Conservation (phyloP, 2,888 invertebrate genomes). For the Euphydryas editha region DNA sequence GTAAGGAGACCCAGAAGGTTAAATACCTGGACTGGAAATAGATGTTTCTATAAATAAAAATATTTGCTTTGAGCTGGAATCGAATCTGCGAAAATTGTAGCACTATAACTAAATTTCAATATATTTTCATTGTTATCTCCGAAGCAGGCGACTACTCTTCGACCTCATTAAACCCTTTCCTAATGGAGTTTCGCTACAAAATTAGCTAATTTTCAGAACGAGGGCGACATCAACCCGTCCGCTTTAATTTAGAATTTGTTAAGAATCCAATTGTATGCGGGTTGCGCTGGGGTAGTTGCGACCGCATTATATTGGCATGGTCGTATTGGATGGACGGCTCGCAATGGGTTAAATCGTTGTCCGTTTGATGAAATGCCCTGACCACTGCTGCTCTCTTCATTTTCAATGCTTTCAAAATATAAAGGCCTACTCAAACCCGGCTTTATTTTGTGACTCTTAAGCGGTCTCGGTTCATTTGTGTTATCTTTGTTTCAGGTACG, state of each 20-base stretch:
- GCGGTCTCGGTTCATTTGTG: conserved; percentile 12
- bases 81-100: background rate
- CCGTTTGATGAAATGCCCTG: conserved; percentile 62
- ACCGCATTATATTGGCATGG: conserved; percentile 65
- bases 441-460: conserved; percentile 16
- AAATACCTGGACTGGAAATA: too few relatives aligned
- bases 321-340: conserved; percentile 52
- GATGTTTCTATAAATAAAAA: background rate
- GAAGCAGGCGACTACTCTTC: background rate
- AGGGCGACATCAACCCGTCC: conserved; percentile 14
- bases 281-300: conserved; percentile 57
- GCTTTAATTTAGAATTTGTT: conserved; percentile 47
- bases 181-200: conserved; percentile 15
- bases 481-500: conserved; percentile 6
- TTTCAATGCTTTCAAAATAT: conserved; percentile 44
- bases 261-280: conserved; percentile 70
- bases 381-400: conserved; percentile 54
- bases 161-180: conserved; percentile 9
- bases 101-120: background rate
- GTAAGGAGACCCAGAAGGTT: too few relatives aligned
- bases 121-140: background rate
- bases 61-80: background rate
- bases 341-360: conserved; percentile 28
- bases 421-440: conserved; percentile 10
- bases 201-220: conserved; percentile 8